These are phyloP conservation scores for Agrypnia vestita DNA, from an alignment of 1,140 invertebrate species.

Conservation along the genomic window DNA sequence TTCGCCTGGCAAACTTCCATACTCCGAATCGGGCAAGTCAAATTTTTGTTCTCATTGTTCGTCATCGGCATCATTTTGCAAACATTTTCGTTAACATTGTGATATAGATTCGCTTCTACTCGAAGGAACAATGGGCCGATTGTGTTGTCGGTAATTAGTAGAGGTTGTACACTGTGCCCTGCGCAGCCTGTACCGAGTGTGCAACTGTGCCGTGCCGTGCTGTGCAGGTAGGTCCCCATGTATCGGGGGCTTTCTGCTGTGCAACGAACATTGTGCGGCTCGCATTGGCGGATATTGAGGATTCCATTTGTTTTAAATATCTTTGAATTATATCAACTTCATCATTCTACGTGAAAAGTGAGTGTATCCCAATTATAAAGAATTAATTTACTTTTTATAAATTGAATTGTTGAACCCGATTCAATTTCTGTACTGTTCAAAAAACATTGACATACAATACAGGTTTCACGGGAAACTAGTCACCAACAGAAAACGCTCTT, in stretches of 20 bases:
- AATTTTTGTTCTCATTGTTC: conserved; percentile 46
- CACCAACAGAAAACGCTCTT: too few relatives aligned
- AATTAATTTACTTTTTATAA: too few relatives aligned
- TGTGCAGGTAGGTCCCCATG: neutral
- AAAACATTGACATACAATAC: too few relatives aligned
- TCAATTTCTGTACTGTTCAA: too few relatives aligned
- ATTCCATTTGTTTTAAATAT: too few relatives aligned
- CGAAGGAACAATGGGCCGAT: conserved; percentile 47
- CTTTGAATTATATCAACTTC: too few relatives aligned
- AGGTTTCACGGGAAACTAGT: too few relatives aligned
- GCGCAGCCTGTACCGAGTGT: neutral
- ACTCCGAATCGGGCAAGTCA: conserved; percentile 10
- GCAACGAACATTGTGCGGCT: too few relatives aligned
- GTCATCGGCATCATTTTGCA: conserved; percentile 49
- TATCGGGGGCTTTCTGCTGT: neutral
- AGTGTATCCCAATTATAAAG: too few relatives aligned
- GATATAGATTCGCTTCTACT: conserved; percentile 42
- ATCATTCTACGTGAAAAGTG: too few relatives aligned
- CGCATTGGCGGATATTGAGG: too few relatives aligned
- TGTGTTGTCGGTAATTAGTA: conserved; percentile 58
- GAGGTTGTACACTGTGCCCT: conserved; percentile 16
- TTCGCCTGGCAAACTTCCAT: conserved; percentile 37
- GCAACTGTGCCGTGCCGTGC: neutral
- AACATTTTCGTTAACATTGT: conserved; percentile 55
- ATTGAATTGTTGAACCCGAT: too few relatives aligned